Evolutionary conservation across 2,113 vertebrate genomes (phyloP), one percentile per base, ranked within the genome.

Genomic region (Sorex fumeus): DNA sequence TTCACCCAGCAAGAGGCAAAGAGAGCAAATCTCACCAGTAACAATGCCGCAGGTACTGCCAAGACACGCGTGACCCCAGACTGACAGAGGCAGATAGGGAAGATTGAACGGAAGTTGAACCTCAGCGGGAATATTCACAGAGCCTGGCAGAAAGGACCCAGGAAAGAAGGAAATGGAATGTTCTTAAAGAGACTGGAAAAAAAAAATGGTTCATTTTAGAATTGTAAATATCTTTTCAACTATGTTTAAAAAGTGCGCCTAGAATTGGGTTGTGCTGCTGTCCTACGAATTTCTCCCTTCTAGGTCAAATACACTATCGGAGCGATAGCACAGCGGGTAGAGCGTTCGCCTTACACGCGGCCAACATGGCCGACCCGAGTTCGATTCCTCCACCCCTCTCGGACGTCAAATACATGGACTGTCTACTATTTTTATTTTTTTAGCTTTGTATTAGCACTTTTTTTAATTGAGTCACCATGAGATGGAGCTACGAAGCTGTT

Each of bases 91-190:
- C 53, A 21, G 64, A 32, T 28, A 34, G 10, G 3, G 23, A 8
- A 0, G 53, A 30, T 0, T 5, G 18, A 3, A 0, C 10, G 50
- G 45, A 4, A 72, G 40, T n/a, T 32, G 28, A 27, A 0, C 45
- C 45, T 32, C 23, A 0, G n/a, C 76, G 83, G 23, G 36, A 12
- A 45, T 2, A 12, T 60, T 34, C 67, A 25, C 18, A 69, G 67
- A n/a, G 13, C 70, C 32, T 94, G 70, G 27, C 11, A 28, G 5
- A 25, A 32, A 88, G 27, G 32, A 70, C 3, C 28, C 5, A 34
- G 28, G 30, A 36, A 70, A 34, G 6, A 75, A 71, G 13, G 60
- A 60, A 91, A 36, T 66, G 32, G 57, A 11, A 21, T 60, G 19
- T 19, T 60, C 81, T 87, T 43, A 16, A 71, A 64, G 34, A 67